Evolutionary conservation across 2,113 vertebrate species (phyloP), one percentile per base, ranked within the genome.

Genomic region (Orthonyx spaldingii): DNA sequence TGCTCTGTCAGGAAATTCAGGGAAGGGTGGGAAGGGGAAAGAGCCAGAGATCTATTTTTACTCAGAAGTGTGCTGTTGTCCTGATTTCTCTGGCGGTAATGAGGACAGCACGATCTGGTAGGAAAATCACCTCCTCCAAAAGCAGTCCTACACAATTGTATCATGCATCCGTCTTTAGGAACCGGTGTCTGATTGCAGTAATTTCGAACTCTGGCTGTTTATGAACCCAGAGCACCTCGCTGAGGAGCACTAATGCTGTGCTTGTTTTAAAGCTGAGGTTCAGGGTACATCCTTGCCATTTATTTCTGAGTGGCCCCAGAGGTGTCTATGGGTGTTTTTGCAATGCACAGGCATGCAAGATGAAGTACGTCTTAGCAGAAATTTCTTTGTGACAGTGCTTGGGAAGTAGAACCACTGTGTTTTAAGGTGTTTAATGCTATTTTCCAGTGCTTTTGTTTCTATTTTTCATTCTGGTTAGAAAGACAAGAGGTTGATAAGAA

Each of bases 31-130:
- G 77, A 78, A 96, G 28, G 76, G 94, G 87, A 94, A 76, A 87
- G 63, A 96, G 92, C 50, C 75, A 89, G 95, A 84, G 79, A 64
- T 97, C 98, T 98, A 98, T 98, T 98, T 98, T 98, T 98, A 97
- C 89, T 95, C 95, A 82, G 95, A 92, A 76, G 93, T 68, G 41
- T 93, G 90, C 95, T 97, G 94, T 94, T 98, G 97, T 97, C 98
- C 98, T 98, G 97, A 96, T 98, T 98, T 98, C 97, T 95, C 83
- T 89, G 71, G 16, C 16, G 14, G 93, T 98, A 98, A 98, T 97
- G 97, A 97, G 98, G 98, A 96, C 98, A 98, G 97, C 82, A 82
- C 1, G 81, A 96, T 93, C 75, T 87, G 89, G 86, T 90, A 92
- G 77, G 83, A 94, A 94, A 95, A 94, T 92, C 87, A 77, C 88